These are phyloP conservation scores for Pachycephus smyrnensis DNA, from an alignment of 2,888 invertebrate genomes.

Conservation along the genomic window DNA sequence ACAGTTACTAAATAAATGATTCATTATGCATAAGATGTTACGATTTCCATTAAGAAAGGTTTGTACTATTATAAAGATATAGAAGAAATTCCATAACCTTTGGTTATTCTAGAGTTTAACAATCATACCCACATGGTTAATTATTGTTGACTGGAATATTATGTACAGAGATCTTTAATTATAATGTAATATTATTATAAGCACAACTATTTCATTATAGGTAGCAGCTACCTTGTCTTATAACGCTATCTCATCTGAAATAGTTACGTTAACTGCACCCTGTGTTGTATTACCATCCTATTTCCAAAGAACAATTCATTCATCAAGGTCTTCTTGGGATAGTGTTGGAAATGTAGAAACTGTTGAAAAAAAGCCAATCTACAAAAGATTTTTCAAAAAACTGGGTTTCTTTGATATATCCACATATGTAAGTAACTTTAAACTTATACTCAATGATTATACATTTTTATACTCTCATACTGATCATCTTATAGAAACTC, in stretches of 20 bases:
- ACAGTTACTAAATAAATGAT: not conserved
- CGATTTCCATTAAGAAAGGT: not conserved
- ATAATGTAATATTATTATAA: not conserved
- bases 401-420: not conserved
- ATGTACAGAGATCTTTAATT: not conserved
- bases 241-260: not conserved
- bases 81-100: not conserved
- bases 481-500: constrained; percentile 70
- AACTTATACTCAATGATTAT: not conserved
- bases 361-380: not conserved
- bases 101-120: not conserved
- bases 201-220: not conserved
- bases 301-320: not conserved
- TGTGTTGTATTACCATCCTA: not conserved
- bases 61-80: not conserved
- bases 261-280: not conserved
- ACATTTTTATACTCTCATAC: constrained; percentile 6
- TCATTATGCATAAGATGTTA: not conserved
- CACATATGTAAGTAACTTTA: not conserved
- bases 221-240: not conserved
- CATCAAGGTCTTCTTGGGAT: not conserved
- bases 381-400: not conserved
- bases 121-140: not conserved
- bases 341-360: not conserved
- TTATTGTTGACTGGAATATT: not conserved